Evolutionary conservation across 2,797 vertebrate genomes (phyloP), one percentile per base, ranked within the genome.

Genomic region (Heterohyrax brucei): DNA sequence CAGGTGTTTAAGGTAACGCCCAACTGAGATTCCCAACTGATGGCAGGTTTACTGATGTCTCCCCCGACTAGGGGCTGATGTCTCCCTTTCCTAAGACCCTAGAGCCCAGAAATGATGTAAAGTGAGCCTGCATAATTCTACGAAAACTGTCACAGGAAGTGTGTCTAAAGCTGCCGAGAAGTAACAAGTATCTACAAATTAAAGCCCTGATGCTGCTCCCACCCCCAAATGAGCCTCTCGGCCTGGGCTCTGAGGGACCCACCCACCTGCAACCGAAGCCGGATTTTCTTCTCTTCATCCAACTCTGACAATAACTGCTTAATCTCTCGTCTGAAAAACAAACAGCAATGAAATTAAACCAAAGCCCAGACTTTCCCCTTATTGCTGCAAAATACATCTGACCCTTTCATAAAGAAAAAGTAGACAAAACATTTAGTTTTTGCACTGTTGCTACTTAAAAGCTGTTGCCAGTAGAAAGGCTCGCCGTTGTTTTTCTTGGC

Each of bases 281-380:
- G 99, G 91, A 99, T 99, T 98, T 99, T 99, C 98, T 99, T 99
- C 98, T 99, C 99, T 95, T 99, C 99, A 94, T 99, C 99, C 97
- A 99, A 98, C 94, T 99, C 99, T 44, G 97, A 99, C 89, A 99
- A 97, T 98, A 99, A 98, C 97, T 99, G 99, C 97, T 99, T 99
- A 98, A 99, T 99, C 98, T 99, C 99, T 97, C 99, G 99, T 98
- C 99, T 99, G 98, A 98, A 95, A 98, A 70, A 96, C 95, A 91
- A 96, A 81, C 81, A 84, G 79, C 94, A 94, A 94, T 84, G 82
- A 94, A 10, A 48, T 97, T 87, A 83, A 97, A 96, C 64, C 97
- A 93, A 97, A 6, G 0, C 33, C 83, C 75, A 93, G 56, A 85
- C 39, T 88, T 77, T 10, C 14, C 82, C 93, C 96, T 48, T 80